Percentiles rank a stretch among this genome's conserved stretches.
These are phyloP conservation scores for Malurus elegans DNA, from an alignment of 2,113 vertebrate species.

Conservation along the genomic window DNA sequence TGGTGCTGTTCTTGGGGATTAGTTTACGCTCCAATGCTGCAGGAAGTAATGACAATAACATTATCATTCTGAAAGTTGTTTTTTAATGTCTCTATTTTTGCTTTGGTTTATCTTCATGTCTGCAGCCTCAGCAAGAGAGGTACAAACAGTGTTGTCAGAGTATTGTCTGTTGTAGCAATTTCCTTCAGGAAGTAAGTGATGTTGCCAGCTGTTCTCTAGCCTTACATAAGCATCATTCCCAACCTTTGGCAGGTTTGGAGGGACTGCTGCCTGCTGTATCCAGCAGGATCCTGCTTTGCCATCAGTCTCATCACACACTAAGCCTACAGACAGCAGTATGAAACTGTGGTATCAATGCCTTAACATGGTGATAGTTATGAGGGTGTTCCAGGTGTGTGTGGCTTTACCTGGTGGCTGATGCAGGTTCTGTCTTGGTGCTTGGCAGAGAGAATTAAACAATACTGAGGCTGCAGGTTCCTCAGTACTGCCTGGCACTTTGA, in stretches of 20 bases:
- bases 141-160: not conserved
- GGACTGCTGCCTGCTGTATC: not conserved
- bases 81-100: not conserved
- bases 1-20: not conserved
- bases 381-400: too few species aligned
- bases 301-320: not conserved
- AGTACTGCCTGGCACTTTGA: not conserved
- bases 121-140: not conserved
- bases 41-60: not conserved
- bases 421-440: not conserved
- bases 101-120: not conserved
- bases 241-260: not conserved
- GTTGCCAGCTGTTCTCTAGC: not conserved
- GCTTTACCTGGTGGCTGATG: not conserved
- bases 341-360: not conserved
- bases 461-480: not conserved
- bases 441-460: not conserved
- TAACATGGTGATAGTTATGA: not conserved
- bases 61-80: not conserved
- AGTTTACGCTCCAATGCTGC: not conserved
- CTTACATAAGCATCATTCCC: not conserved
- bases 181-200: not conserved
- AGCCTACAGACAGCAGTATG: not conserved
- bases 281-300: not conserved
- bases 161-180: not conserved